Conservation (phyloP, 92 coral and sea anemone species). For the Metridium senile region DNA sequence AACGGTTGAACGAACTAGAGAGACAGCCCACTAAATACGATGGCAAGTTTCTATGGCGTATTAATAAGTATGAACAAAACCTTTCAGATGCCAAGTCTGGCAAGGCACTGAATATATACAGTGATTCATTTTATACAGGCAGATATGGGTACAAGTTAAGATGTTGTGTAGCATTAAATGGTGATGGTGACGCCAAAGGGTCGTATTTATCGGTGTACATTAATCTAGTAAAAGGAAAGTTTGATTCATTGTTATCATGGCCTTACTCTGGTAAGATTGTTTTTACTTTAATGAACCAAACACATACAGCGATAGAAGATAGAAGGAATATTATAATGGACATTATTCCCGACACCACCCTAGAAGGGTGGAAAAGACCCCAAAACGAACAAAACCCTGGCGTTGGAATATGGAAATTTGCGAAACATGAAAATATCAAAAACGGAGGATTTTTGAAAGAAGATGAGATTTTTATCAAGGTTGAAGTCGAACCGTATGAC, state of each 20-base stretch:
- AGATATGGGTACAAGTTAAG: slow-evolving; percentile 40
- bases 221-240: slow-evolving; percentile 24
- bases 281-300: slow-evolving; percentile 35
- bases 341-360: slow-evolving; percentile 13
- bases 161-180: slow-evolving; percentile 26
- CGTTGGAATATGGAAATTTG: slow-evolving; percentile 40
- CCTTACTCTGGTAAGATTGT: slow-evolving; percentile 31
- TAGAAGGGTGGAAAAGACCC: slow-evolving; percentile 41
- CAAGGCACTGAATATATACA: neutral
- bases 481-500: slow-evolving; percentile 43
- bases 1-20: slow-evolving; percentile 24
- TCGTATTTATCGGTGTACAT: slow-evolving; percentile 26
- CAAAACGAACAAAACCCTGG: slow-evolving; percentile 9
- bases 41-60: slow-evolving; percentile 42
- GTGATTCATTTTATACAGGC: slow-evolving; percentile 37
- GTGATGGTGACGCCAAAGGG: slow-evolving; percentile 25
- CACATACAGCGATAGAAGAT: neutral
- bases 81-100: slow-evolving; percentile 31
- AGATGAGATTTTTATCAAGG: slow-evolving; percentile 39
- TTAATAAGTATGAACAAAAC: slow-evolving; percentile 5
- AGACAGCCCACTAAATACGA: slow-evolving; percentile 39
- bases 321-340: slow-evolving; percentile 14
- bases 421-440: slow-evolving; percentile 32
- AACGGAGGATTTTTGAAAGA: slow-evolving; percentile 29
- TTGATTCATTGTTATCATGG: slow-evolving; percentile 43